A percentile compares a stretch with the other conserved stretches of the same genome.
Conservation (phyloP, 2,113 vertebrate genomes). For the Prietella phreatophila region DNA sequence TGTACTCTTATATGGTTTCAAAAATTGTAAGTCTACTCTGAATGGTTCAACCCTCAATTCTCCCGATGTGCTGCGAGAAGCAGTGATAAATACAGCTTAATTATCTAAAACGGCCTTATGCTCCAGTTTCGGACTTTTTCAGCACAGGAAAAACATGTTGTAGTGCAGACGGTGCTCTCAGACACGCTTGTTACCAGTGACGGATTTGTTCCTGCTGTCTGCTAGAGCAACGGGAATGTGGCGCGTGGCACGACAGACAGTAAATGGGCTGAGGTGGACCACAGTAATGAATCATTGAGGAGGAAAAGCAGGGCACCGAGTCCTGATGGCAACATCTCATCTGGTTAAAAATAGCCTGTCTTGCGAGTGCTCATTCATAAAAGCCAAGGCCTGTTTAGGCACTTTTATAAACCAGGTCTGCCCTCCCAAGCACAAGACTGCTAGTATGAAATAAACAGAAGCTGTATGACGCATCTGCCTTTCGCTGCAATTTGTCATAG, state of each 20-base stretch:
- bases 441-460: constrained; percentile 6
- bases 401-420: constrained; percentile 9
- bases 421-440: neutral
- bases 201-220: constrained; percentile 27
- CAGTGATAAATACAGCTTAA: neutral
- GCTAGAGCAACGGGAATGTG: constrained; percentile 23
- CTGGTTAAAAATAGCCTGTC: constrained; percentile 43
- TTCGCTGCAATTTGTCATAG: neutral
- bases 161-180: neutral
- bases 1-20: neutral
- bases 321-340: constrained; percentile 24
- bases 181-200: constrained; percentile 27
- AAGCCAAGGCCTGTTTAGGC: constrained; percentile 35
- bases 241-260: neutral
- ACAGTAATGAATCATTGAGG: constrained; percentile 44
- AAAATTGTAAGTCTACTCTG: neutral
- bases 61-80: neutral
- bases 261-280: constrained; percentile 58
- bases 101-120: neutral
- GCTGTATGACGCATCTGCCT: neutral
- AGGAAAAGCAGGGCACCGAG: constrained; percentile 26
- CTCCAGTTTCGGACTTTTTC: constrained; percentile 1
- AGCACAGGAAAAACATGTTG: neutral
- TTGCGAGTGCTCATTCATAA: constrained; percentile 32
- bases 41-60: no score